Evolutionary conservation across 64 coral and sea anemone genomes (phyloP).

Genomic region (Pocillopora damicornis): DNA sequence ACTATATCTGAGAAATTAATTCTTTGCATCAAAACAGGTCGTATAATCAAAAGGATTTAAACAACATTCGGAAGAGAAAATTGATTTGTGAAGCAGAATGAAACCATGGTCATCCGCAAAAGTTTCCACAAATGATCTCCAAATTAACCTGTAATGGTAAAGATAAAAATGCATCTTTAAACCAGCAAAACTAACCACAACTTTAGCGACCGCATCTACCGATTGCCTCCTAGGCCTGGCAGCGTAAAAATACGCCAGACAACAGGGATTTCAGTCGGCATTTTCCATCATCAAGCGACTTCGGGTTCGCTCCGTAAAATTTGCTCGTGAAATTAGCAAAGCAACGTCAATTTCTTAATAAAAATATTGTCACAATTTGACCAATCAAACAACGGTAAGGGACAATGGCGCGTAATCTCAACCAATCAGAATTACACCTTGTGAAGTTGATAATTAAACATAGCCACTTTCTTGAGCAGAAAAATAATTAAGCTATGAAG

Average conservation of each 20-base stretch:
- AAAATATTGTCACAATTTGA: slow-evolving; percentile 15
- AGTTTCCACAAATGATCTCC: slow-evolving; percentile 9
- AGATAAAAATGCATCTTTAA: not conserved
- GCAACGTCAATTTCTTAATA: slow-evolving; percentile 26
- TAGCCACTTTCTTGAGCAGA: not conserved
- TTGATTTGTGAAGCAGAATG: not conserved
- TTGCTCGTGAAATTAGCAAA: slow-evolving; percentile 21
- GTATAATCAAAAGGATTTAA: not conserved
- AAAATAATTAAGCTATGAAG: not conserved
- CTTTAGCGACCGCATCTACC: slow-evolving; percentile 10
- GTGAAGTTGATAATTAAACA: not conserved
- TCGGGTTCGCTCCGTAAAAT: not conserved
- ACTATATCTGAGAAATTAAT: not conserved
- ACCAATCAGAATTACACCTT: slow-evolving; percentile 11
- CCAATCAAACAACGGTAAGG: slow-evolving; percentile 15
- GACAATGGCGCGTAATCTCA: slow-evolving; percentile 41
- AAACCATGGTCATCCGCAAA: slow-evolving; percentile 33
- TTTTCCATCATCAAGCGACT: not conserved
- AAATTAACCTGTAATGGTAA: slow-evolving; percentile 28
- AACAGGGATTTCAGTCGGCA: not conserved
- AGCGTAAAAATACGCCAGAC: not conserved
- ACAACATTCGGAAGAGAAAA: not conserved
- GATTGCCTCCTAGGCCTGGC: not conserved
- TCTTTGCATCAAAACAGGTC: not conserved
- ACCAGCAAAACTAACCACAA: slow-evolving; percentile 21